phyloP scores from a whole-genome alignment of 2,797 vertebrate species.

The Zonotrichia albicollis region DNA sequence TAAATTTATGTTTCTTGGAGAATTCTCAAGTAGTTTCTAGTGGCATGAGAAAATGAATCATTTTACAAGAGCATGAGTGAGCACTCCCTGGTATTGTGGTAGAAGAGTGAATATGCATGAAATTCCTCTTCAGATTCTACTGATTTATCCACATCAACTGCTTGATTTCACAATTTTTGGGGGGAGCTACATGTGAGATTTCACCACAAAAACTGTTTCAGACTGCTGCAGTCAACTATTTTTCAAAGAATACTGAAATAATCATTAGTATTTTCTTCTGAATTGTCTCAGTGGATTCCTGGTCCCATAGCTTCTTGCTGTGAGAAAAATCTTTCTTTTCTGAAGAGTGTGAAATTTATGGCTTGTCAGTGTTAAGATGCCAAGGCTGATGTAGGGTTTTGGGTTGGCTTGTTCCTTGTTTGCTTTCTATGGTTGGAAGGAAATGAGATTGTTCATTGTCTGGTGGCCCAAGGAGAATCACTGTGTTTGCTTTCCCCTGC shows the following conservation, averaged over 20 bases:
- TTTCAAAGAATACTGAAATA: background rate
- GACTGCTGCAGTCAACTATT: background rate
- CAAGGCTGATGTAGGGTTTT: background rate
- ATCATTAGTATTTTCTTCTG: background rate
- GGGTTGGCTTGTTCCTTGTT: background rate
- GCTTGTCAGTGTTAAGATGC: background rate
- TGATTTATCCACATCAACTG: background rate
- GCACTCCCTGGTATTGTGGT: background rate
- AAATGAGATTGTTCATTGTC: background rate
- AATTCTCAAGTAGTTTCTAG: background rate
- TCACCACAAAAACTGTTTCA: background rate
- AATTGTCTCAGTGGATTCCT: background rate
- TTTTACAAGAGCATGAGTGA: background rate
- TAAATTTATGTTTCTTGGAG: background rate
- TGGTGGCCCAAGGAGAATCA: accelerated
- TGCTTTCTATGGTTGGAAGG: background rate
- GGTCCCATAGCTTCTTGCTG: background rate
- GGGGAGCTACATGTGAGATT: background rate
- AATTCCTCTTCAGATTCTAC: background rate
- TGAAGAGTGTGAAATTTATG: background rate
- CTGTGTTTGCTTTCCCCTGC: background rate
- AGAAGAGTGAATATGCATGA: background rate
- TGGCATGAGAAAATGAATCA: background rate
- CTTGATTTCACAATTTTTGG: background rate
- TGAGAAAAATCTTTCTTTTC: background rate